These are phyloP conservation scores for Drosophila lutescens DNA, from an alignment of 2,888 invertebrate genomes.

Conservation along the genomic window DNA sequence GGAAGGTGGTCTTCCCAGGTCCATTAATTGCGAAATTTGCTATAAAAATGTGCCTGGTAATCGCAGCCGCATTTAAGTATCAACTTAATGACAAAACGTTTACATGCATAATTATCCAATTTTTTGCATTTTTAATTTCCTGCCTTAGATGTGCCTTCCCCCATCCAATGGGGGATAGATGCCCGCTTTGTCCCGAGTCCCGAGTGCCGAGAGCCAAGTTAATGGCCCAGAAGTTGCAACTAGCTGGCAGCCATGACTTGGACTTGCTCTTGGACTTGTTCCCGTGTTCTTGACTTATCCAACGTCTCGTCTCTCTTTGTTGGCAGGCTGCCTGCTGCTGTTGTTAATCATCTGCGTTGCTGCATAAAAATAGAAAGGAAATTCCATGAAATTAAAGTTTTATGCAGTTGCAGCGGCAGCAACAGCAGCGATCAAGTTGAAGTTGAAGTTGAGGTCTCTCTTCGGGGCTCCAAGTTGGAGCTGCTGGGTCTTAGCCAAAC, in stretches of 20 bases:
- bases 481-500: constrained; percentile 34
- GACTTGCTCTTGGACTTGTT: constrained; percentile 42
- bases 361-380: constrained; percentile 77
- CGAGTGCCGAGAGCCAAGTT: constrained; percentile 26
- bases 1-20: constrained; percentile 1
- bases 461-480: constrained; percentile 14
- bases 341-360: constrained; percentile 58
- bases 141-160: constrained; percentile 28
- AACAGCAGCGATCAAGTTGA: constrained; percentile 34
- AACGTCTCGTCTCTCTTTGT: constrained; percentile 6
- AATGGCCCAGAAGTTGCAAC: constrained; percentile 41
- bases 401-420: constrained; percentile 47
- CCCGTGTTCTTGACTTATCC: constrained; percentile 32
- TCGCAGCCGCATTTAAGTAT: constrained; percentile 58
- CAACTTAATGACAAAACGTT: constrained; percentile 71
- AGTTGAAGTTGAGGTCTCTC: constrained; percentile 41
- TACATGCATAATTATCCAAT: constrained; percentile 66
- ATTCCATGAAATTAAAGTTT: constrained; percentile 73
- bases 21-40: constrained; percentile 21
- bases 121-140: constrained; percentile 65
- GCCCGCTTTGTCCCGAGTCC: too few species aligned
- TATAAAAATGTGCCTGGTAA: constrained; percentile 51
- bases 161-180: constrained; percentile 5
- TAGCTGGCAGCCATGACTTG: constrained; percentile 31
- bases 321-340: constrained; percentile 5